Percentiles rank a stretch among this genome's conserved stretches.
Conservation (phyloP, 2,113 vertebrate genomes). For the Acanthochromis polyacanthus region DNA sequence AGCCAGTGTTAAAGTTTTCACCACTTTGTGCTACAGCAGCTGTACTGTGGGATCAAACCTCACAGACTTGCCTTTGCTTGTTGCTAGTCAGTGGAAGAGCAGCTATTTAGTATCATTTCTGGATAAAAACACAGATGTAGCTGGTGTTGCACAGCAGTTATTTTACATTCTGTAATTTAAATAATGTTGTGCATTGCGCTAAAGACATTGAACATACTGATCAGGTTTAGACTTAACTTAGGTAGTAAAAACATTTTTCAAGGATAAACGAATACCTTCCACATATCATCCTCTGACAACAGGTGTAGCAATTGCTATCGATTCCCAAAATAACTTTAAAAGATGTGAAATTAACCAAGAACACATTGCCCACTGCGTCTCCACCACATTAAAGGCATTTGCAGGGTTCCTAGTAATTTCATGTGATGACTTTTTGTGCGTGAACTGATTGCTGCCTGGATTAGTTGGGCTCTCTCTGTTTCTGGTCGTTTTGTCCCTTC, state of each 20-base stretch:
- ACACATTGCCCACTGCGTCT: slow-evolving; percentile 47
- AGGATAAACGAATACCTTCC: slow-evolving; percentile 18
- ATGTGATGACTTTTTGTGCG: slow-evolving; percentile 36
- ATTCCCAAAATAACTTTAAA: slow-evolving; percentile 34
- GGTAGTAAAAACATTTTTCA: slow-evolving; percentile 5
- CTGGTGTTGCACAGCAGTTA: slow-evolving; percentile 27
- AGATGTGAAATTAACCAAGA: slow-evolving; percentile 54
- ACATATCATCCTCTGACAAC: slow-evolving; percentile 27
- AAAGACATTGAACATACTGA: background rate
- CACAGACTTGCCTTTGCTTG: no score
- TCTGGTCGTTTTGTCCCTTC: slow-evolving; percentile 54
- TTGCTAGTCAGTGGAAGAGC: no score
- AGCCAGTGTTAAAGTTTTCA: no score
- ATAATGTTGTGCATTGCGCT: background rate
- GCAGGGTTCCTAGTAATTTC: slow-evolving; percentile 47
- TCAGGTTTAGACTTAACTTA: background rate
- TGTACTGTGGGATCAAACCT: no score
- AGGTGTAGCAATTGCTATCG: slow-evolving; percentile 24
- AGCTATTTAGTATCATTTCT: background rate
- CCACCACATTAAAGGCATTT: slow-evolving; percentile 24
- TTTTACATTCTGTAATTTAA: slow-evolving; percentile 25
- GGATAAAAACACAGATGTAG: slow-evolving; percentile 35
- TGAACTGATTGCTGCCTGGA: slow-evolving; percentile 55
- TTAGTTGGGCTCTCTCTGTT: slow-evolving; percentile 62
- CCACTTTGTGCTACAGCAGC: no score